These are phyloP conservation scores for Sinhomidia bicolor DNA, from an alignment of 2,888 invertebrate genomes.

Conservation along the genomic window DNA sequence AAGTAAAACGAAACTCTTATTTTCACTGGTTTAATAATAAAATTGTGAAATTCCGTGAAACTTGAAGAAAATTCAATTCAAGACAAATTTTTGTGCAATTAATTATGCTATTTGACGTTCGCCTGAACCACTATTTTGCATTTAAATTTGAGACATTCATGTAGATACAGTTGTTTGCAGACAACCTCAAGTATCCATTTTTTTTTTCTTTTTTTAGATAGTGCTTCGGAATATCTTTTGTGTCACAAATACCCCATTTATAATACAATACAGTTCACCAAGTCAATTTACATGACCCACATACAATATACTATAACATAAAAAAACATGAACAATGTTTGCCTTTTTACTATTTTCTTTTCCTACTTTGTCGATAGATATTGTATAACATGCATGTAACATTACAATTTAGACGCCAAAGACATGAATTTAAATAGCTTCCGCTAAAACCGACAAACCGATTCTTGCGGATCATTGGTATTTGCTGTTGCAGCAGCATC, in stretches of 20 bases:
- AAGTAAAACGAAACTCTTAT: neutral
- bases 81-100: too few species aligned
- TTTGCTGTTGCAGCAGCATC: conserved; percentile 8
- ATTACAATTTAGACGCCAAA: too few species aligned
- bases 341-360: too few species aligned
- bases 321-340: neutral
- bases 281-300: neutral
- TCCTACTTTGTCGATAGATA: neutral
- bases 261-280: neutral
- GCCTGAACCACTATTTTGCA: too few species aligned
- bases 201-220: neutral
- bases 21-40: neutral
- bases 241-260: too few species aligned
- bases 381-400: too few species aligned
- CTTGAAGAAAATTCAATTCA: too few species aligned
- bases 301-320: neutral
- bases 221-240: neutral
- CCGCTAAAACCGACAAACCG: conserved; percentile 27
- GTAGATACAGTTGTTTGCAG: neutral
- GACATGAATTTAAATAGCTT: conserved; percentile 25
- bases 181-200: neutral
- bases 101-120: too few species aligned
- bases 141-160: too few species aligned
- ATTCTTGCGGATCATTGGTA: conserved; percentile 31
- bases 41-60: neutral